Evolutionary conservation across 2,888 invertebrate species (phyloP), one percentile per base, ranked within the genome.

Genomic region (Campaea margaritaria): DNA sequence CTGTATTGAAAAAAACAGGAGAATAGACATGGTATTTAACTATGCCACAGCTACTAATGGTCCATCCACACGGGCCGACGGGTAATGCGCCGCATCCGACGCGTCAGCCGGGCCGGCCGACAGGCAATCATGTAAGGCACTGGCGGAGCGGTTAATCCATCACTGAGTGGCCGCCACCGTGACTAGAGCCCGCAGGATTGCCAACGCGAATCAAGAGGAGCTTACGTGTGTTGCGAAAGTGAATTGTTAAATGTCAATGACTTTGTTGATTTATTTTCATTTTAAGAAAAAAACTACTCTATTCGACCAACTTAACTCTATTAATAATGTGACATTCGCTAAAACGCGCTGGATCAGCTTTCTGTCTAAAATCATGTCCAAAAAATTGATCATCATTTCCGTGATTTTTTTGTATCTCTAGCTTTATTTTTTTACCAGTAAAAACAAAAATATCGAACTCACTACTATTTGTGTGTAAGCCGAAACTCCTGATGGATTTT

Each of bases 111-210:
- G 38, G 27, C 43, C 48, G 48, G 38, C 21, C 27, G 57, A 57
- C 57, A 57, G 45, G 46, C 51, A 46, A 57, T 57, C 57, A 46
- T 57, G 51, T 51, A 51, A 45, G 39, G 51, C 36, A 11, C 14
- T 16, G 57, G 2, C 39, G 12, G 39, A 49, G 45, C 21, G 43
- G 16, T 54, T 62, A 62, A 58, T 63, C 62, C 52, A 21, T 52
- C 62, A 44, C 44, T 13, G 39, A 28, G 50, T 53, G 5, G 46
- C 38, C 21, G 36, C n/a, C 46, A 5, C 46, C 9, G 12, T 9
- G 41, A 31, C 47, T 10, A 41, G 39, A n/a, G 8, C n/a, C 16
- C 34, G 10, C 5, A 4, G 21, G 31, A 31, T 31, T 31, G 12
- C 11, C 31, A 16, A 10, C 14, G 43, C 8, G 44, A 44, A 8